Evolutionary conservation across 1,140 invertebrate genomes (phyloP).

Genomic region (Theocolax elegans): DNA sequence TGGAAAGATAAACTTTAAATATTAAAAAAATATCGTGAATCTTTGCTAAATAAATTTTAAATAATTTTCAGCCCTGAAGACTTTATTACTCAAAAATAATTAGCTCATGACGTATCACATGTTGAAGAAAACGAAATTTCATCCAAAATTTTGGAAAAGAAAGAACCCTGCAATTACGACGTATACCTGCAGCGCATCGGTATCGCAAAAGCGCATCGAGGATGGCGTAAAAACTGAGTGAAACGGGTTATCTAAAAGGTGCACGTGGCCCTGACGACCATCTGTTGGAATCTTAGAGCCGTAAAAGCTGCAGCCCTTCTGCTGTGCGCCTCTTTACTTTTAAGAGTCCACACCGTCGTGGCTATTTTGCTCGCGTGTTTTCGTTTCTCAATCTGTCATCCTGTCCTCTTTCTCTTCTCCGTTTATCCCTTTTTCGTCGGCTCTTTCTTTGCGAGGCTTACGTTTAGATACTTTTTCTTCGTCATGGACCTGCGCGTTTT

Average conservation of each 20-base stretch:
- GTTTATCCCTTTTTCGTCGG: constrained; percentile 14
- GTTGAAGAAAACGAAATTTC: not conserved
- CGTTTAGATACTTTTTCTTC: not conserved
- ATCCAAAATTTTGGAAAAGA: not conserved
- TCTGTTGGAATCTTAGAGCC: constrained; percentile 56
- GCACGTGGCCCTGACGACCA: constrained; percentile 47
- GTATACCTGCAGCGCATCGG: not conserved
- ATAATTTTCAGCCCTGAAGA: too few species aligned
- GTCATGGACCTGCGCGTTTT: not conserved
- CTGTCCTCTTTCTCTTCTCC: constrained; percentile 20
- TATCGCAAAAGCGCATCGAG: not conserved
- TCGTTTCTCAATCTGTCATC: constrained; percentile 39
- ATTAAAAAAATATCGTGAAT: too few species aligned
- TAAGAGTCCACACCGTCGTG: not conserved
- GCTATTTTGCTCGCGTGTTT: constrained; percentile 23
- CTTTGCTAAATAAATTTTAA: too few species aligned
- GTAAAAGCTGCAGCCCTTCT: not conserved
- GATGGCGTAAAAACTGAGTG: too few species aligned
- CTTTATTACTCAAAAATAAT: too few species aligned
- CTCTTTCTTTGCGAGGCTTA: not conserved
- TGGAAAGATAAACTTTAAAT: too few species aligned
- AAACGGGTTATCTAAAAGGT: too few species aligned
- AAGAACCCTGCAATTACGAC: not conserved
- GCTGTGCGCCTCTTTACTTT: too few species aligned
- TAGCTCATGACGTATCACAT: too few species aligned